Evolutionary conservation across 1,140 invertebrate species (phyloP).

Genomic region (Ips nitidus): DNA sequence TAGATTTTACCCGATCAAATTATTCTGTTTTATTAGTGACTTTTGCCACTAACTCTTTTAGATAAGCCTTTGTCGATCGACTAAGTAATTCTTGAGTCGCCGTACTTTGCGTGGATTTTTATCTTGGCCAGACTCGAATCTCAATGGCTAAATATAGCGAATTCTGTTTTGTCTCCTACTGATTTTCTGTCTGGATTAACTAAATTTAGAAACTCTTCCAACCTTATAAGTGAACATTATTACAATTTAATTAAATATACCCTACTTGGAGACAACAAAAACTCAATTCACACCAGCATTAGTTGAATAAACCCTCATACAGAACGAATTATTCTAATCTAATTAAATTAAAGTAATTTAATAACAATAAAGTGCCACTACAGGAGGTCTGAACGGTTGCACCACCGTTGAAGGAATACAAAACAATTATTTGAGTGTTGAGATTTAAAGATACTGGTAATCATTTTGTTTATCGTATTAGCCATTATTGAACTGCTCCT

Average conservation of each 20-base stretch:
- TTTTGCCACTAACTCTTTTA: slow-evolving; percentile 30
- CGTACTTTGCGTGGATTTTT: too few relatives aligned
- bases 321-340: not conserved
- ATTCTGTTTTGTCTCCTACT: too few relatives aligned
- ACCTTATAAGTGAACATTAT: too few relatives aligned
- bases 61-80: slow-evolving; percentile 17
- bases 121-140: not conserved
- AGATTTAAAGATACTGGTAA: not conserved
- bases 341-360: slow-evolving; percentile 3
- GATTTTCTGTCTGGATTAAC: too few relatives aligned
- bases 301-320: too few relatives aligned
- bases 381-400: not conserved
- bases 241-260: too few relatives aligned
- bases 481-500: slow-evolving; percentile 5
- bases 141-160: not conserved
- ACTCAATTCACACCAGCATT: too few relatives aligned
- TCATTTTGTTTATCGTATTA: slow-evolving; percentile 1
- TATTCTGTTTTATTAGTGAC: slow-evolving; percentile 32
- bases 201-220: too few relatives aligned
- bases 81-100: slow-evolving; percentile 8
- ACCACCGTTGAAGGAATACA: not conserved
- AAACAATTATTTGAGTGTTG: not conserved
- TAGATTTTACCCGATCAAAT: slow-evolving; percentile 35
- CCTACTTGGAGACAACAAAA: too few relatives aligned
- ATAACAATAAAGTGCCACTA: not conserved